Conservation (phyloP, 2,797 vertebrate species). For the Esox masquinongy region DNA sequence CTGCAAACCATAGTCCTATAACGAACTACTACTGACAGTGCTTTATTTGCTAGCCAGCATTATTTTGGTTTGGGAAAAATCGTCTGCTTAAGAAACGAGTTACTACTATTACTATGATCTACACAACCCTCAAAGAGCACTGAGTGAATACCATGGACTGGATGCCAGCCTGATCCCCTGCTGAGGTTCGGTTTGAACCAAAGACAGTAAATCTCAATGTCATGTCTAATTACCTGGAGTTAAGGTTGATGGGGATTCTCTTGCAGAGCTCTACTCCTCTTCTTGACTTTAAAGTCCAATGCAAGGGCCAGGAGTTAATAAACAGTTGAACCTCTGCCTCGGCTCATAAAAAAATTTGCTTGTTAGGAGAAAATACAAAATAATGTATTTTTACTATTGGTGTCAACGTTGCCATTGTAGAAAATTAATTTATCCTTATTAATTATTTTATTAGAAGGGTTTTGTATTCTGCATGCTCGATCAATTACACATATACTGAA, state of each 20-base stretch:
- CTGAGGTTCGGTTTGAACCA: neutral
- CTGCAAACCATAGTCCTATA: neutral
- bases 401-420: no score
- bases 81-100: neutral
- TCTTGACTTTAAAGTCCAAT: neutral
- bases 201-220: neutral
- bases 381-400: no score
- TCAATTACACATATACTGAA: no score
- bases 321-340: no score
- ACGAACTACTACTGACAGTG: neutral
- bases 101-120: neutral
- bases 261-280: neutral
- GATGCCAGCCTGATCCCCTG: neutral
- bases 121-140: neutral
- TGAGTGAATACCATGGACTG: neutral
- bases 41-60: neutral
- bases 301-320: neutral
- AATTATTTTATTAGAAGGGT: no score
- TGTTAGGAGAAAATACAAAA: no score
- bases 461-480: no score
- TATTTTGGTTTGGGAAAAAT: no score
- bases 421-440: no score
- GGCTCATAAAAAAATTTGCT: no score
- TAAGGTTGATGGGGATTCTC: neutral
- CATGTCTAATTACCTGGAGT: neutral